Conservation (phyloP, 2,113 vertebrate species). For the Tursiops truncatus region DNA sequence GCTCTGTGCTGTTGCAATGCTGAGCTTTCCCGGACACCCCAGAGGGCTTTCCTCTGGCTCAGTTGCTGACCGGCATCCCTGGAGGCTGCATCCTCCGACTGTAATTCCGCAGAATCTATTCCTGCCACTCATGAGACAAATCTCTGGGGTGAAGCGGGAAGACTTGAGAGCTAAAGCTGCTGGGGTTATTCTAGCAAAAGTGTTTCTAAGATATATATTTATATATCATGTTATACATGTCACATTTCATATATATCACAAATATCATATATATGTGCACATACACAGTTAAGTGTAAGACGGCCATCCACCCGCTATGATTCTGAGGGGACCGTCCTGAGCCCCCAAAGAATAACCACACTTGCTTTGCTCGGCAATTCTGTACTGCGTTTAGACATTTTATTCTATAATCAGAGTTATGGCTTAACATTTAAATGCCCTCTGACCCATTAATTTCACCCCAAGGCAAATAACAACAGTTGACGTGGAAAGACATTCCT, state of each 20-base stretch:
- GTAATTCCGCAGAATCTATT: not conserved
- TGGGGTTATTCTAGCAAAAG: not conserved
- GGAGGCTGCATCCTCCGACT: fast-evolving
- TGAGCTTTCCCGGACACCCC: fast-evolving
- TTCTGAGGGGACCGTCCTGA: fast-evolving
- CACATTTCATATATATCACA: not conserved
- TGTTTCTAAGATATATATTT: not conserved
- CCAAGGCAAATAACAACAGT: not conserved
- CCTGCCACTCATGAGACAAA: not conserved
- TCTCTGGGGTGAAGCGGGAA: too few relatives aligned
- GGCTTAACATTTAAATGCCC: not conserved
- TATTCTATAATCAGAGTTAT: not conserved
- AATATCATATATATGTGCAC: not conserved
- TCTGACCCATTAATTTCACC: not conserved
- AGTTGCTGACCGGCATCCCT: too few relatives aligned
- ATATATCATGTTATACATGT: not conserved
- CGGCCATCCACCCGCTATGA: not conserved
- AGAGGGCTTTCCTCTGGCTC: not conserved
- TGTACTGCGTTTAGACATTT: not conserved
- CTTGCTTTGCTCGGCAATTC: not conserved
- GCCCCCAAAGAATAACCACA: fast-evolving
- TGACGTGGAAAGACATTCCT: not conserved
- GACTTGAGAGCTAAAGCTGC: not conserved
- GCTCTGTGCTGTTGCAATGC: fast-evolving
- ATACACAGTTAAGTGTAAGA: not conserved